These are phyloP conservation scores for Plestiodon gilberti DNA, from an alignment of 2,113 vertebrate genomes.

Conservation along the genomic window DNA sequence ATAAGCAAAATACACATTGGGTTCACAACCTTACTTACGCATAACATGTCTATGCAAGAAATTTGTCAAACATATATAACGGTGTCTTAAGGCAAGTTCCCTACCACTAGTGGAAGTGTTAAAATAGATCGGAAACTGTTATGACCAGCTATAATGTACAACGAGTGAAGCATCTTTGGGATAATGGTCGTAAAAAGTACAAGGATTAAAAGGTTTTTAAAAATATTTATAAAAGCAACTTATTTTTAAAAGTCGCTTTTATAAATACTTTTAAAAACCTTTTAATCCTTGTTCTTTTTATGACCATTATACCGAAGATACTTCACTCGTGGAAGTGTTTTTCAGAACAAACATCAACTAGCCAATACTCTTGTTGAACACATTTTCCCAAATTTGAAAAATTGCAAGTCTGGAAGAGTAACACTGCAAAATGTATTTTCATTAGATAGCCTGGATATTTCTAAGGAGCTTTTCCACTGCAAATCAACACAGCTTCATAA, in stretches of 20 bases:
- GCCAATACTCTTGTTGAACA: neutral
- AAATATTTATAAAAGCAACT: too few relatives aligned
- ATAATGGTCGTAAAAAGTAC: too few relatives aligned
- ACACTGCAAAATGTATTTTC: neutral
- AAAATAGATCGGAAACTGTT: too few relatives aligned
- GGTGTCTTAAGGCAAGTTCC: neutral
- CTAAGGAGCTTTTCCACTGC: neutral
- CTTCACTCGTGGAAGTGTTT: too few relatives aligned
- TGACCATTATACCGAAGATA: too few relatives aligned
- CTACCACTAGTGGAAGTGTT: neutral
- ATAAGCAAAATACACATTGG: too few relatives aligned
- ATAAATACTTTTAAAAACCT: too few relatives aligned
- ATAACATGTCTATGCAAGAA: neutral
- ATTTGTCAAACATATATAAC: neutral
- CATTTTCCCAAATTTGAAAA: neutral
- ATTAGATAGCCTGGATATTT: neutral
- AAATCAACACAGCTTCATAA: neutral
- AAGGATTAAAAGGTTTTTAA: too few relatives aligned
- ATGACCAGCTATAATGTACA: too few relatives aligned
- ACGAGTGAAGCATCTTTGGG: too few relatives aligned
- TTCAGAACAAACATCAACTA: neutral
- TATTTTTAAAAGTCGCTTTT: too few relatives aligned
- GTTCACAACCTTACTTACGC: neutral
- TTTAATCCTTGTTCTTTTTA: too few relatives aligned
- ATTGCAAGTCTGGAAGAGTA: neutral